Base-by-base conservation (phyloP, 1,140 invertebrate genomes). In the Drosophila suzukii region DNA sequence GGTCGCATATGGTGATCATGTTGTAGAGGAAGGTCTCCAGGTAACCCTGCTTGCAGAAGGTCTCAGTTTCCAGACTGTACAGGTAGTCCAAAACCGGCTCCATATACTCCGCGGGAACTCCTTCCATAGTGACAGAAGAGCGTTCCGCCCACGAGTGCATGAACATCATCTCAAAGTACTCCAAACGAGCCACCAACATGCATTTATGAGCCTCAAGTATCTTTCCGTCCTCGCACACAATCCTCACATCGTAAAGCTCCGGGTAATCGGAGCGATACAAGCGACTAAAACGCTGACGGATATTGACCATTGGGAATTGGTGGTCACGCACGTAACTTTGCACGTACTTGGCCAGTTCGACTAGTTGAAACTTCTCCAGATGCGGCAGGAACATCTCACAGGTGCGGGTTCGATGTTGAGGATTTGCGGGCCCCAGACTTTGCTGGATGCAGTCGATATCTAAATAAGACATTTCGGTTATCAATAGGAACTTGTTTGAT, bases 151-250 rank as follows among this genome's bases (percentile, higher is more conserved):
- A 96, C 32, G 94, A 93, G 62, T 93, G 93, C 41, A 93, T 93
- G 59, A 96, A 94, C 95, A 96, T 95, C 88, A 94, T 94, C 55
- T 94, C 93, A 90, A 96, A 97, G 91, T 96, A 96, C 58, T 96
- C 95, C 10, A 95, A 88, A 65, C 95, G 91, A 6, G 95, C 94
- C 0, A 94, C 93, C 27, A 96, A 86, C 47, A 97, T 92, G 91
- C 96, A 96, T 72, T 95, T 96, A 85, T 97, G 96, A 38, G 95
- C 96, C 46, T 91, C 81, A 20, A 96, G 82, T n/a, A 92, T 75
- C 11, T 91, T 84, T 7, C 93, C 93, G 76, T 95, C 94, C 41
- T 93, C 93, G 67, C 93, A 93, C 24, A 92, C 75, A 4, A 96
- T 92, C 4, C 74, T 80, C 20, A 95, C 93, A 92, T 96, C 95